Base-by-base conservation (phyloP, 2,113 vertebrate genomes). In the Pampusana beccarii region DNA sequence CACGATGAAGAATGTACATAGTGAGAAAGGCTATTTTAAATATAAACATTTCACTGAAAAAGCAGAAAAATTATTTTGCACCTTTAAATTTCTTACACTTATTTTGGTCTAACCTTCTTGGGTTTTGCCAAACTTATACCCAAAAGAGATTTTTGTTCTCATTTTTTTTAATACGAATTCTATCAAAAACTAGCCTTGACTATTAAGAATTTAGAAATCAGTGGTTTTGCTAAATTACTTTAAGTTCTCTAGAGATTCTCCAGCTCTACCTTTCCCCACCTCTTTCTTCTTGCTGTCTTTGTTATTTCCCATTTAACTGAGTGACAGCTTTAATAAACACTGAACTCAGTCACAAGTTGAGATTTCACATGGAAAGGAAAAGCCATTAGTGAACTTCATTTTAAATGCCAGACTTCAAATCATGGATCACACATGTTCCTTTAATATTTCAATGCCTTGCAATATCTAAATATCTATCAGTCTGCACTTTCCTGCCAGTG, bases 251-350 rank as follows among this genome's bases (percentile, higher is more conserved):
- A 80, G 91, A 77, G 84, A 82, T 73, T 19, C 24, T 58, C 24
- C 28, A 88, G 11, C 36, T 91, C 62, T 90, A 84, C 81, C 34
- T 96, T 94, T 72, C 0, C 18, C 16, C 11, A 3, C 12, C 12
- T 61, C 19, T 85, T 86, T 94, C 54, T 80, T 93, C 70, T 92
- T 81, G 6, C 61, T 92, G 69, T 93, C 86, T 95, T 84, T 92
- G 62, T 91, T 91, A 92, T 74, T 64, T 93, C 38, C 81, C 72
- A 93, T 93, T 95, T 88, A 92, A 82, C 83, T 96, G 95, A 97
- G 48, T 92, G 85, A 96, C 93, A 92, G 91, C 90, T 96, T 96
- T 96, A 97, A 97, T 96, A 94, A 97, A 92, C 95, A 93, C 58
- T 61, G 64, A 96, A 88, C 82, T 97, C 89, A 89, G 91, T 92